Base-by-base conservation (phyloP, 2,797 vertebrate species). In the Syndactyla subalaris region DNA sequence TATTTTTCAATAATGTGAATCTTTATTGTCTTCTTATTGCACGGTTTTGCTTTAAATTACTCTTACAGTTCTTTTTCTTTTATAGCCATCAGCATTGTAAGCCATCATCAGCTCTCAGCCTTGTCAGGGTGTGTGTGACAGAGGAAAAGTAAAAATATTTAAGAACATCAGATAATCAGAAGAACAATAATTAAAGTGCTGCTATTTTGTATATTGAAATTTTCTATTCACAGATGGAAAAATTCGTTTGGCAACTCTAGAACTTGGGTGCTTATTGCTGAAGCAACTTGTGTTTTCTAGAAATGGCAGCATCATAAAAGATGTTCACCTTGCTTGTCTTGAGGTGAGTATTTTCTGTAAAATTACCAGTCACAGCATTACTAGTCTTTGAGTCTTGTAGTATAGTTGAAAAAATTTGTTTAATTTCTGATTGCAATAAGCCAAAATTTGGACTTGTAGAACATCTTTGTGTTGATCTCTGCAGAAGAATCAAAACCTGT, bases 321-420 rank as follows among this genome's bases (percentile, higher is more conserved):
- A 99, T 1, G 98, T 99, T 62, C 99, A 99, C 89, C 98, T 99
- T 90, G 99, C 99, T 94, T 99, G 99, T 89, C 96, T 99, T 85
- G 99, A 99, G 98, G 99, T 99, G 85, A 95, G 95, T 94, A 24
- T 62, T 77, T 89, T 65, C 29, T 78, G 88, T 51, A 18, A 45
- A 26, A 41, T 46, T 61, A 36, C 21, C 6, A 24, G 11, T 89
- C 43, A 55, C 22, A 51, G 14, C 14, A 14, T 80, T 87, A 65
- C 30, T 70, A 39, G 3, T 39, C n/a, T 39, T n/a, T 70, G 30
- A 67, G 7, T 72, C 48, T 67, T 66, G 32, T 30, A 70, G 13
- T 65, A 18, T 5, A 77, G n/a, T 68, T 78, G 32, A 88, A 62
- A 30, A 34, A 36, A 45, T 65, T 27, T 41, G 9, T 79, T 89